Conservation (phyloP, 2,113 vertebrate species). For the Carassius auratus region DNA sequence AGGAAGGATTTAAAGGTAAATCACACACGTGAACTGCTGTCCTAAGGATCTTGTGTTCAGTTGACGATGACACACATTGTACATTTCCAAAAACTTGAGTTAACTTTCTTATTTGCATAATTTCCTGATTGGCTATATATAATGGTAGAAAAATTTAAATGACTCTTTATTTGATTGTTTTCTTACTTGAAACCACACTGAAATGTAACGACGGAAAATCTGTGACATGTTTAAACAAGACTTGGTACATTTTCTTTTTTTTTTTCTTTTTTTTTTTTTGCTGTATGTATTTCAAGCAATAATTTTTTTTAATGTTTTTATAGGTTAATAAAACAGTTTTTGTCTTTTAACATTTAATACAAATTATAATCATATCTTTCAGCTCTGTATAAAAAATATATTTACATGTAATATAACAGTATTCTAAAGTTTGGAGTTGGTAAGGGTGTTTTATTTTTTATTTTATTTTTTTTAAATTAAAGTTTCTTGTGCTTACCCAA, state of each 20-base stretch:
- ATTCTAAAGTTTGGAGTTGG: too few species aligned
- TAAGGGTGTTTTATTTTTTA: too few species aligned
- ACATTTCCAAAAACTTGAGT: not conserved
- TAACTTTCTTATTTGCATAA: not conserved
- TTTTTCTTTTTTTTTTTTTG: not conserved
- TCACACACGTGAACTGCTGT: not conserved
- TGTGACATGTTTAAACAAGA: not conserved
- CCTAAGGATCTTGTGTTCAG: not conserved
- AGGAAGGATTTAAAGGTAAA: conserved; percentile 96
- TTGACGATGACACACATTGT: not conserved
- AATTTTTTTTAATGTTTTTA: too few species aligned
- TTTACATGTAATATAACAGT: too few species aligned
- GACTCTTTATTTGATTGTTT: not conserved
- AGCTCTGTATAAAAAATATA: too few species aligned
- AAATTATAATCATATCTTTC: too few species aligned
- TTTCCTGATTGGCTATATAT: not conserved
- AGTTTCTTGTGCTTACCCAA: not conserved
- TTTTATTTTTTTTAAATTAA: too few species aligned
- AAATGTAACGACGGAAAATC: not conserved
- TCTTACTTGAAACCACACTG: not conserved
- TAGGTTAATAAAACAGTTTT: too few species aligned
- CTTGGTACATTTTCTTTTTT: not conserved
- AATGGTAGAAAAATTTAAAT: not conserved
- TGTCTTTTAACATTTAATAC: too few species aligned
- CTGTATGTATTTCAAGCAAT: too few species aligned